Evolutionary conservation across 1,140 invertebrate species (phyloP).

Genomic region (Asobara japonica): DNA sequence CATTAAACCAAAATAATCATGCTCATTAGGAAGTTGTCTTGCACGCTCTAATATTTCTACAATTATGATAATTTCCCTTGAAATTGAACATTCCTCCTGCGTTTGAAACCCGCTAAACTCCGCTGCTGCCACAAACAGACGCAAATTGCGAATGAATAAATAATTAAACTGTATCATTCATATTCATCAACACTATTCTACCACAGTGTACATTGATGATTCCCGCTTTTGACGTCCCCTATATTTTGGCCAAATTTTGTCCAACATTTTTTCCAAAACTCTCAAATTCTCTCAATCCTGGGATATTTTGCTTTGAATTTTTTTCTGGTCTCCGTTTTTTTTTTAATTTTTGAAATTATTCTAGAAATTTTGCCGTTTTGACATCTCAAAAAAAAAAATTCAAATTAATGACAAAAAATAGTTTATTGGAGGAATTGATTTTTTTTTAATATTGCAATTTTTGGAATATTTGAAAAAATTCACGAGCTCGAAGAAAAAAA

Average conservation of each 20-base stretch:
- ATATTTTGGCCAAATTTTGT: too few relatives aligned
- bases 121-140: slow-evolving; percentile 5
- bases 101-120: neutral
- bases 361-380: too few relatives aligned
- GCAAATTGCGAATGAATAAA: slow-evolving; percentile 1
- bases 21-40: neutral
- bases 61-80: neutral
- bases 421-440: too few relatives aligned
- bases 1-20: too few relatives aligned
- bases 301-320: neutral
- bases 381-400: too few relatives aligned
- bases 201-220: neutral
- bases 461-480: too few relatives aligned
- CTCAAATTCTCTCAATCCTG: neutral
- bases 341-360: too few relatives aligned
- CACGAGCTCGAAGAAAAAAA: too few relatives aligned
- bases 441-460: too few relatives aligned
- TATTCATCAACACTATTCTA: neutral
- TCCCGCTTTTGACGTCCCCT: too few relatives aligned
- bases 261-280: neutral
- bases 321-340: neutral
- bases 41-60: neutral
- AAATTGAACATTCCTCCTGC: neutral
- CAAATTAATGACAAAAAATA: too few relatives aligned
- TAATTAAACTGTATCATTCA: neutral